A percentile compares a stretch with the other conserved stretches of the same genome.
Conservation (phyloP, 2,888 invertebrate genomes). For the Lysandra bellargus region DNA sequence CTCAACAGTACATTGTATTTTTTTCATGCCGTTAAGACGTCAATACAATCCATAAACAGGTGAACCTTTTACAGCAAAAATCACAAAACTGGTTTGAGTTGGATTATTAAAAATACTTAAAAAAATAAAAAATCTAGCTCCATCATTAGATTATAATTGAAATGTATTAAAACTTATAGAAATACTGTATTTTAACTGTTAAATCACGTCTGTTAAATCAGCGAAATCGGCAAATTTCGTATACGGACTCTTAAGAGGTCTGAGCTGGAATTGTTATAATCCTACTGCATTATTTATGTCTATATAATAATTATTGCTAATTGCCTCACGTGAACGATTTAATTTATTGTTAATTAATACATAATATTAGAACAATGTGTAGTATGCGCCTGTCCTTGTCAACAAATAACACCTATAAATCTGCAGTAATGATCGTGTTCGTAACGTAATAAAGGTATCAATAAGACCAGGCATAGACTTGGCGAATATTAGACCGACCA, state of each 20-base stretch:
- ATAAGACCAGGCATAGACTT: slow-evolving; percentile 39
- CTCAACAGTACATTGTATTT: too few relatives aligned
- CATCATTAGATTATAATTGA: too few relatives aligned
- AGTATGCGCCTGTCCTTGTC: slow-evolving; percentile 21
- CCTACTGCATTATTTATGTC: background rate
- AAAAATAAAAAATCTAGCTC: too few relatives aligned
- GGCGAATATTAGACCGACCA: slow-evolving; percentile 15
- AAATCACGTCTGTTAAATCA: too few relatives aligned
- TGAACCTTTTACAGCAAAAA: too few relatives aligned
- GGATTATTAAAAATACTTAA: too few relatives aligned
- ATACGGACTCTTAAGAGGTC: background rate
- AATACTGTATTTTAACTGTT: too few relatives aligned
- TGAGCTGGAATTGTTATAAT: background rate
- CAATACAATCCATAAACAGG: too few relatives aligned
- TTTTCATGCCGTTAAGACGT: too few relatives aligned
- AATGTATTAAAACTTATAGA: too few relatives aligned
- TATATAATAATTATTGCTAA: background rate
- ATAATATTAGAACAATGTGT: slow-evolving; percentile 3
- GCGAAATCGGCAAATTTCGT: too few relatives aligned
- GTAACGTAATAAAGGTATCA: slow-evolving; percentile 49
- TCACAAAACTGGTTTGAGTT: too few relatives aligned
- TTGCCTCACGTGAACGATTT: background rate
- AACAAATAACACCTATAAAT: slow-evolving; percentile 44
- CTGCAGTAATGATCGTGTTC: slow-evolving; percentile 44
- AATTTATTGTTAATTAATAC: background rate